Base-by-base conservation (phyloP, 2,888 invertebrate genomes). In the Amphipyra berbera region DNA sequence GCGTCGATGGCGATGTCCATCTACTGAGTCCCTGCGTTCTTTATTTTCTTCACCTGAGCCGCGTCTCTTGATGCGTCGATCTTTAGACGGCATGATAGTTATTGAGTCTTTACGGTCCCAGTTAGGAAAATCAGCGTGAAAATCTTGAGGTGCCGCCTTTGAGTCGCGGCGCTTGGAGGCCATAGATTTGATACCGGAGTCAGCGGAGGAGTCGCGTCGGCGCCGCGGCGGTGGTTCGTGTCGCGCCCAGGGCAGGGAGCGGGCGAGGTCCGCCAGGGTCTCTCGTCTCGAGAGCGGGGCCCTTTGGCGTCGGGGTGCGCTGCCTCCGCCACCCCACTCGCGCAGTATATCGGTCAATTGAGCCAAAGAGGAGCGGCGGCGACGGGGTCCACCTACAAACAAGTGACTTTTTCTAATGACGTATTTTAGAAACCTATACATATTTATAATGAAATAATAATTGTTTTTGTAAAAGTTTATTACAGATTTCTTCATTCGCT, bases 341-440 rank as follows among this genome's bases (percentile, higher is more conserved):
- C 98, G 96, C 48, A 98, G 90, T 61, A 98, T 97, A 89, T 98
- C 98, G 64, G 98, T 98, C 67, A 98, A 95, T 89, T 98, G 98
- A 13, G 98, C 98, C 66, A 98, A 91, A 2, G 98, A 98, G 72
- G 98, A 98, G 57, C 98, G 96, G 14, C 98, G 96, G 5, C 98
- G 96, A 7, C 97, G 96, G 56, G 96, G 96, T 61, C 95, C 94
- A 59, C 96, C 96, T 93, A 70, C 4, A n/a, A 79, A 76, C 44
- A 80, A 73, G 48, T 10, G 14, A 59, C 7, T 33, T 55, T 45
- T 55, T 6, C 3, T 35, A 21, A 48, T 48, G 9, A 60, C 7
- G 12, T 35, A 27, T 53, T 58, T 38, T 5, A 1, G 38, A 53
- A 46, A 13, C 13, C 0, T 12, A n/a, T 35, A 7, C 6, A 44